These are phyloP conservation scores for Anthopleura xanthogrammica DNA, from an alignment of 92 coral and sea anemone species.

Conservation along the genomic window DNA sequence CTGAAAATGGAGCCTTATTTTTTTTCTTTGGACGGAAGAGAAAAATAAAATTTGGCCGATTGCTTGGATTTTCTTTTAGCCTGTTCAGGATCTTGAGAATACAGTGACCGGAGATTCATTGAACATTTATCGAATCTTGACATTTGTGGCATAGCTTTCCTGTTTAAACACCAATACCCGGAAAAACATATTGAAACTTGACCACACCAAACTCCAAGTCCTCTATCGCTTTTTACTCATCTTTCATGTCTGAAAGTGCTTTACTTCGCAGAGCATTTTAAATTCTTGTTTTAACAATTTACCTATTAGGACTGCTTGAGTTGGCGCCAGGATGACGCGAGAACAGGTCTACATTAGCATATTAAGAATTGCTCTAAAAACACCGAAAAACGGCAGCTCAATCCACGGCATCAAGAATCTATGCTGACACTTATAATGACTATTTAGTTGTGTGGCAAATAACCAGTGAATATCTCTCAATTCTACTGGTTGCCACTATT, in stretches of 20 bases:
- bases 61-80: not conserved
- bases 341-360: constrained; percentile 33
- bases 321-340: constrained; percentile 23
- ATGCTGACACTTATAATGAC: too few species aligned
- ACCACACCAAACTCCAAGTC: not conserved
- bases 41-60: not conserved
- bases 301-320: constrained; percentile 8
- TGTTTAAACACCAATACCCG: not conserved
- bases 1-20: not conserved
- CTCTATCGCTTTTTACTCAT: not conserved
- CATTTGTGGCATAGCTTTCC: constrained; percentile 2
- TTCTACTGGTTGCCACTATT: too few species aligned
- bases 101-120: not conserved
- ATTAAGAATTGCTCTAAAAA: constrained; percentile 19
- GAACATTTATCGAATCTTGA: constrained; percentile 9
- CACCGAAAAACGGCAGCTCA: not conserved
- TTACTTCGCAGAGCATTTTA: not conserved
- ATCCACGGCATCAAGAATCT: not conserved
- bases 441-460: too few species aligned
- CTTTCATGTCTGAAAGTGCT: not conserved
- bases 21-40: not conserved
- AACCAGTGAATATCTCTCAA: too few species aligned
- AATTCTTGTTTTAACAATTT: constrained; percentile 23
- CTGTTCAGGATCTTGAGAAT: not conserved
- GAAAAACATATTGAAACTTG: constrained; percentile 5